Conservation (phyloP, 2,113 vertebrate genomes). For the Phoenicopterus ruber region DNA sequence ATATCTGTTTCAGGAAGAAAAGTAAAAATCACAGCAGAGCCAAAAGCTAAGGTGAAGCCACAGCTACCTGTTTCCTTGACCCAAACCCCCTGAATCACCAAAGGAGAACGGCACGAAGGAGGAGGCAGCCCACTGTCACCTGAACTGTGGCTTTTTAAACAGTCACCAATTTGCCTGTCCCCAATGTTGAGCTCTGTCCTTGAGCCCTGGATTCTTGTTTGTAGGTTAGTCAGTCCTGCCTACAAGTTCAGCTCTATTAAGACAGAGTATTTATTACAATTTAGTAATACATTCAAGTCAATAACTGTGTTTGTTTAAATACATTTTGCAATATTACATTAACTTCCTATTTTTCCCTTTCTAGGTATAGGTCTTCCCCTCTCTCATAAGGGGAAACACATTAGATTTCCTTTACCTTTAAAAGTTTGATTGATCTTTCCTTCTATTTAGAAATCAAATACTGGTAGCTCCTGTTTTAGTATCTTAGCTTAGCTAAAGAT, state of each 20-base stretch:
- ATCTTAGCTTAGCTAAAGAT: background rate
- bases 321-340: background rate
- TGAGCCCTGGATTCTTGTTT: background rate
- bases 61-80: background rate
- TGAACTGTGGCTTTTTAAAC: background rate
- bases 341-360: background rate
- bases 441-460: background rate
- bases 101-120: background rate
- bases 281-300: background rate
- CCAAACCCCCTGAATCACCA: background rate
- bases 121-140: background rate
- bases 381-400: background rate
- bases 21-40: background rate
- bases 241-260: background rate
- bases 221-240: background rate
- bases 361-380: background rate
- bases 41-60: background rate
- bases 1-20: background rate
- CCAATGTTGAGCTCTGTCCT: background rate
- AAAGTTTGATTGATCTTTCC: background rate
- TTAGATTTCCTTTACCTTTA: background rate
- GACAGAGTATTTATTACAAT: background rate
- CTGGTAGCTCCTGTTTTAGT: background rate
- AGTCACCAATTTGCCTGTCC: background rate
- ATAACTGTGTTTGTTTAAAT: background rate